Conservation (phyloP, 2,888 invertebrate genomes). For the Papilio gigon region DNA sequence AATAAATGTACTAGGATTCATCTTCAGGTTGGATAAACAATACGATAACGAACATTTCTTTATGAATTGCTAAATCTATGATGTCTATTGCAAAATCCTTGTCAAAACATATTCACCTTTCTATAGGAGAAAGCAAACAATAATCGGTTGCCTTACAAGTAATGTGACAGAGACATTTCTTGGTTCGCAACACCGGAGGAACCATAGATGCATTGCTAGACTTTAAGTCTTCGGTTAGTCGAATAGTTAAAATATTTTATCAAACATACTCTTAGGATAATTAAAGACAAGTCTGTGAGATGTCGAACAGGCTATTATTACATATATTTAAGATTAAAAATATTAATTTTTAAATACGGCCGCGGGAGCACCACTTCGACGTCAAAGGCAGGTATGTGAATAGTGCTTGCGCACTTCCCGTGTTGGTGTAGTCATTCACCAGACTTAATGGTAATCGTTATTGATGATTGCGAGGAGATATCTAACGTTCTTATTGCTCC, state of each 20-base stretch:
- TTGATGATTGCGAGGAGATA: conserved; percentile 76
- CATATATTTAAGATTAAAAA: background rate
- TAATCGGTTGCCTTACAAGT: background rate
- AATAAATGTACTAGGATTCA: background rate
- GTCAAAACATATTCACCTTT: background rate
- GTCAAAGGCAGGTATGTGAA: conserved; percentile 42
- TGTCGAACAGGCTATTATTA: too few relatives aligned
- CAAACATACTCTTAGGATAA: too few relatives aligned
- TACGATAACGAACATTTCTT: background rate
- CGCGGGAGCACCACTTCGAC: conserved; percentile 9
- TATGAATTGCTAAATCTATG: background rate
- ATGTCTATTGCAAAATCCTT: background rate
- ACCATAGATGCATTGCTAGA: too few relatives aligned
- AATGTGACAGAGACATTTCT: too few relatives aligned
- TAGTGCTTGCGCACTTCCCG: conserved; percentile 59
- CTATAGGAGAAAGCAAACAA: background rate
- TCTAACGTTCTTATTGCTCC: conserved; percentile 69
- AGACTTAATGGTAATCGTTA: conserved; percentile 78
- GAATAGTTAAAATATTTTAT: too few relatives aligned
- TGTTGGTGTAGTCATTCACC: conserved; percentile 59
- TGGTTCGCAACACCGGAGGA: too few relatives aligned
- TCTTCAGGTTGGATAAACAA: background rate
- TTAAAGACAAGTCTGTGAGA: too few relatives aligned
- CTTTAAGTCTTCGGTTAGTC: too few relatives aligned
- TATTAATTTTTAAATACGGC: background rate